phyloP scores from a whole-genome alignment of 2,888 invertebrate genomes.

The Biston stratarius region DNA sequence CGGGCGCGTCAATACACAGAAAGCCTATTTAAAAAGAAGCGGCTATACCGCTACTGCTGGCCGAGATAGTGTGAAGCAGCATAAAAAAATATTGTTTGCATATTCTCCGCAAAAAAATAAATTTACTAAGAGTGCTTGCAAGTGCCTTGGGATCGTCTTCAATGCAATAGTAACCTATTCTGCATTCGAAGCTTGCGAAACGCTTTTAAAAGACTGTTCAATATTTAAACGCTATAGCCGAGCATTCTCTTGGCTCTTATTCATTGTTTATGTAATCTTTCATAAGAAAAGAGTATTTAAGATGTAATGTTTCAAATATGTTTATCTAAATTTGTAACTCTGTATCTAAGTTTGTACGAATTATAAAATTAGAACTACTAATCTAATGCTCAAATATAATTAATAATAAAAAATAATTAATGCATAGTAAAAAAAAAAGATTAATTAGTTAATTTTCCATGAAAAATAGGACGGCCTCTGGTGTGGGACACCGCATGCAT shows the following conservation, averaged over 20 bases:
- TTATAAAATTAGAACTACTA: too few species aligned
- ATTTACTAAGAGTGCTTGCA: slow-evolving; percentile 32
- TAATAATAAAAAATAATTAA: too few species aligned
- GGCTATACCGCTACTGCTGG: too few species aligned
- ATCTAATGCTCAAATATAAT: too few species aligned
- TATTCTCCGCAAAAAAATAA: slow-evolving; percentile 21
- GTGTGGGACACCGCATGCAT: too few species aligned
- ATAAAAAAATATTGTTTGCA: too few species aligned
- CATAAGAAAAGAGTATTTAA: slow-evolving; percentile 6
- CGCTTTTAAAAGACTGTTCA: slow-evolving; percentile 56
- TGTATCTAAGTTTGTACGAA: not conserved
- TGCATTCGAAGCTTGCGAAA: slow-evolving; percentile 60
- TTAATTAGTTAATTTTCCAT: too few species aligned
- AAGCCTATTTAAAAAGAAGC: too few species aligned
- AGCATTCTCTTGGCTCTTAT: slow-evolving; percentile 25
- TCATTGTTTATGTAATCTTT: slow-evolving; percentile 37
- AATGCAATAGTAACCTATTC: slow-evolving; percentile 63
- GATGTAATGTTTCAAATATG: not conserved
- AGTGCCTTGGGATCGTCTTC: slow-evolving; percentile 49
- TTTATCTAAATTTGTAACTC: not conserved
- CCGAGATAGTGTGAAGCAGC: too few species aligned
- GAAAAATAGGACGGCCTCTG: too few species aligned
- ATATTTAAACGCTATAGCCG: slow-evolving; percentile 54
- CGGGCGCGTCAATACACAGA: too few species aligned
- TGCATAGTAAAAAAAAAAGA: too few species aligned